Evolutionary conservation across 64 coral and sea anemone species (phyloP), one percentile per base, ranked within the genome.

Genomic region (Dendrophyllia cribrosa): DNA sequence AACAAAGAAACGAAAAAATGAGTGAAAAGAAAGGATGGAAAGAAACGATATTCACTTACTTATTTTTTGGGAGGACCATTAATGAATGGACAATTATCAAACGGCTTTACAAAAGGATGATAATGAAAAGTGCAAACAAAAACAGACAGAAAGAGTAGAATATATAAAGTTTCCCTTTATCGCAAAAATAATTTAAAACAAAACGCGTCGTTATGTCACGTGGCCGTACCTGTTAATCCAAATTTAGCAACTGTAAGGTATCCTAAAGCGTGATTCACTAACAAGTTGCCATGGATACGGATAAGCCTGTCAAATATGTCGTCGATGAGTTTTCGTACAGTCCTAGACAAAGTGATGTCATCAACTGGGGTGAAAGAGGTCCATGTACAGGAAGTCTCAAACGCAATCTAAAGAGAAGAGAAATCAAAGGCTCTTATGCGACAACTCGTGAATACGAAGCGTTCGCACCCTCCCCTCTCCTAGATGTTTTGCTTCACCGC

Each of bases 181-280:
- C n/a, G n/a, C n/a, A 53, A 55, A 55, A 55, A 5, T 55, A 69
- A 24, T 69, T 9, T 69, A 9, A 69, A 5, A 69, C 9, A 69
- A 1, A 8, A 69, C 20, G 22, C 4, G 88, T 2, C 9, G 6
- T 9, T 69, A n/a, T n/a, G n/a, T n/a, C n/a, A n/a, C 0, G 93
- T 59, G 55, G 89, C 88, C 5, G 83, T 21, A 76, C 92, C 90
- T 5, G 96, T 95, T 19, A 98, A 90, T n/a, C 96, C 96, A 76
- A 82, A 93, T 61, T 98, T 98, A 61, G 89, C 77, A 45, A 79
- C 93, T 6, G 96, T 95, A n/a, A 98, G 74, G 66, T 98, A 98
- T 16, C 92, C 93, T n/a, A 98, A 48, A 46, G 90, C 86, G 74
- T 82, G 93, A 21, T 87, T 74, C 24, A 98, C 96, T n/a, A 98